Evolutionary conservation across 2,797 vertebrate species (phyloP).

Genomic region (Neosilurus mollespiculum): DNA sequence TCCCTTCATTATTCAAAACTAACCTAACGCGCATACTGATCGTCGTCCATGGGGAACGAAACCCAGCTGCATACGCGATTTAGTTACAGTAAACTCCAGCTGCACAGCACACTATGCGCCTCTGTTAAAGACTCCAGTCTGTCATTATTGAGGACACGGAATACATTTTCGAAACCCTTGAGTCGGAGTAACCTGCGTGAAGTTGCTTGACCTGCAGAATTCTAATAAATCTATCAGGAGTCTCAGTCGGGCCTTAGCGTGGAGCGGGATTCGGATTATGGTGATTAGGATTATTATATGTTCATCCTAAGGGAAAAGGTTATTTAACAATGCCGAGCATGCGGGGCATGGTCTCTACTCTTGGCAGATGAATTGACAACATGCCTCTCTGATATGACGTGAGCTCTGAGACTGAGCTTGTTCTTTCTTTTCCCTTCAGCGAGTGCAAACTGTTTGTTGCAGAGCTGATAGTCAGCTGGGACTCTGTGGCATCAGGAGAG

Average conservation of each 20-base stretch:
- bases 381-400: conserved; percentile 53
- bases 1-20: conserved; percentile 49
- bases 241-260: conserved; percentile 59
- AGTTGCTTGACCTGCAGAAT: conserved; percentile 71
- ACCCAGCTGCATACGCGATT: conserved; percentile 44
- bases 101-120: conserved; percentile 17
- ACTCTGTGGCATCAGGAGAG: conserved; percentile 61
- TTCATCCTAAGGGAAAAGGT: conserved; percentile 62
- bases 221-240: conserved; percentile 59
- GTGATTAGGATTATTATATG: conserved; percentile 77
- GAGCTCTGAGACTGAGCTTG: conserved; percentile 66
- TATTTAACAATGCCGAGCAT: conserved; percentile 57
- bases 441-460: conserved; percentile 59
- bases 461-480: conserved; percentile 62
- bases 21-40: conserved; percentile 54
- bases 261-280: conserved; percentile 65
- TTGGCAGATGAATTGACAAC: conserved; percentile 76
- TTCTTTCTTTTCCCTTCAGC: conserved; percentile 47
- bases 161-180: conserved; percentile 63
- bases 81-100: conserved; percentile 40
- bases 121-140: conserved; percentile 17
- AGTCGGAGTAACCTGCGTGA: conserved; percentile 68
- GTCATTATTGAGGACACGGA: conserved; percentile 32
- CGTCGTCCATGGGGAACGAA: conserved; percentile 34
- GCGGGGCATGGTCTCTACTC: conserved; percentile 54